These are phyloP conservation scores for Pyrrhosoma nymphula DNA, from an alignment of 2,888 invertebrate species.

Conservation along the genomic window DNA sequence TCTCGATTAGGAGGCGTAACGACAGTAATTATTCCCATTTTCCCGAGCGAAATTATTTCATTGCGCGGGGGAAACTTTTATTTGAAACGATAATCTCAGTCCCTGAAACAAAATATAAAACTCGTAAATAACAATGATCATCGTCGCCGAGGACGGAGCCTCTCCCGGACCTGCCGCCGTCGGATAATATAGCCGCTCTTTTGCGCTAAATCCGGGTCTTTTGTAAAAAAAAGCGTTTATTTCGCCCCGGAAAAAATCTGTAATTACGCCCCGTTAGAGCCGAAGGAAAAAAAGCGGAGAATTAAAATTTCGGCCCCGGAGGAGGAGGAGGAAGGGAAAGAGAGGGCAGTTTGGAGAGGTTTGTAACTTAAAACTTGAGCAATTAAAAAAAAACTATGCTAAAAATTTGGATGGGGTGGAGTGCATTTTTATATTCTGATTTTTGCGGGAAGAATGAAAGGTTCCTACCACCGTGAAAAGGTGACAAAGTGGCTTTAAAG, in stretches of 20 bases:
- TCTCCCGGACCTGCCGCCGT: background rate
- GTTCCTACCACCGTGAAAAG: background rate
- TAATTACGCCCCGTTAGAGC: background rate
- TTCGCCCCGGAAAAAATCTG: background rate
- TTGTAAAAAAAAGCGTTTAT: background rate
- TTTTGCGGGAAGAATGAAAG: background rate
- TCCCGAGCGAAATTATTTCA: background rate
- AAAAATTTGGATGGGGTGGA: background rate
- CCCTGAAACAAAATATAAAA: background rate
- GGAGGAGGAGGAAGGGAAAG: background rate
- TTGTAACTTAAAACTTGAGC: background rate
- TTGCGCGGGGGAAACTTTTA: background rate
- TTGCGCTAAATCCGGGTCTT: background rate
- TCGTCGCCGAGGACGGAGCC: background rate
- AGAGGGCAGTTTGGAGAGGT: background rate
- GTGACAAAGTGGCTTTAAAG: background rate
- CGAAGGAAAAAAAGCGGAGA: background rate
- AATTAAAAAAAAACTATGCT: background rate
- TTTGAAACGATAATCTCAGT: background rate
- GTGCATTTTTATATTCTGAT: background rate
- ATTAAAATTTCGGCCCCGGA: background rate
- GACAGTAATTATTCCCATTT: background rate
- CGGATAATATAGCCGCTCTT: background rate
- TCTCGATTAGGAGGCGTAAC: background rate
- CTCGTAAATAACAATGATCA: slow-evolving; percentile 8